These are phyloP conservation scores for Calycopis cecrops DNA, from an alignment of 1,140 invertebrate species.

Conservation along the genomic window DNA sequence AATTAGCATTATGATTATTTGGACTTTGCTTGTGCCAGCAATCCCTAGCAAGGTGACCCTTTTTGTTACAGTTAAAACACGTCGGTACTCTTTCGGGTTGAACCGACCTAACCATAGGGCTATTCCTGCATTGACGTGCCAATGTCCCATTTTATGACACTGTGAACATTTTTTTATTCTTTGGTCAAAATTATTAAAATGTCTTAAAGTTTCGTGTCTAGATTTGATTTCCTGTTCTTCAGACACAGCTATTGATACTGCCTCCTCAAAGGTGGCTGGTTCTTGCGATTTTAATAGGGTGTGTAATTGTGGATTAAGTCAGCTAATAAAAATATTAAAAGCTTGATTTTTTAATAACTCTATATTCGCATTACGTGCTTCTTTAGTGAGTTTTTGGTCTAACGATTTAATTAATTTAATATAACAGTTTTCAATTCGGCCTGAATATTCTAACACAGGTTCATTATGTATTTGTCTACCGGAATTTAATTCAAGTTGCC, in stretches of 20 bases:
- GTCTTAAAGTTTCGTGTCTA: constrained; percentile 33
- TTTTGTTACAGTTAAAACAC: constrained; percentile 29
- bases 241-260: constrained; percentile 27
- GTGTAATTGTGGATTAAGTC: constrained; percentile 26
- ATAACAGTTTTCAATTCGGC: constrained; percentile 33
- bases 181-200: no score
- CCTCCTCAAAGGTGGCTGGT: constrained; percentile 25
- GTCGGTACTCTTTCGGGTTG: no score
- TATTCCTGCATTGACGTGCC: no score
- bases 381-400: constrained; percentile 23
- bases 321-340: constrained; percentile 31
- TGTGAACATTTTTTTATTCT: no score
- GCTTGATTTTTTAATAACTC: constrained; percentile 32
- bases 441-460: constrained; percentile 28
- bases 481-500: constrained; percentile 36
- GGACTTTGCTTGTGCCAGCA: constrained; percentile 15
- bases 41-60: constrained; percentile 19
- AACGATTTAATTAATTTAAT: constrained; percentile 33
- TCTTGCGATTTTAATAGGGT: constrained; percentile 23
- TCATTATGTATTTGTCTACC: constrained; percentile 30
- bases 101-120: no score
- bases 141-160: no score
- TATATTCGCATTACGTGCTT: constrained; percentile 27
- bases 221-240: constrained; percentile 32
- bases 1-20: constrained; percentile 13